Conservation (phyloP, 2,797 vertebrate species). For the Gymnocypris eckloni region DNA sequence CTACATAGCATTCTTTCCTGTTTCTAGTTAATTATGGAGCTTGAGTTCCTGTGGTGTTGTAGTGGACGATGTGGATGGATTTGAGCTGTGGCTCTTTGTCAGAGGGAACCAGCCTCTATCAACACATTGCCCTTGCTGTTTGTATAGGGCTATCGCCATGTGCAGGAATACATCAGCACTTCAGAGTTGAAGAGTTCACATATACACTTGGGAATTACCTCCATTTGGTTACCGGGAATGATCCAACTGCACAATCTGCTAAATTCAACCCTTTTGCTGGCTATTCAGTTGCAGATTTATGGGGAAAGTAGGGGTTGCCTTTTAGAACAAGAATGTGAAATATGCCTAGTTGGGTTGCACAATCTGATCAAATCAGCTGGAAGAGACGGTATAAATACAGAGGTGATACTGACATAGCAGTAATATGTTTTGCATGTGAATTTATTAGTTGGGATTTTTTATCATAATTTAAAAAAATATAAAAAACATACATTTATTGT, state of each 20-base stretch:
- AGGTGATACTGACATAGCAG: neutral
- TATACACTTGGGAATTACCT: constrained; percentile 60
- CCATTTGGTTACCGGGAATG: constrained; percentile 42
- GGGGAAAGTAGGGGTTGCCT: neutral
- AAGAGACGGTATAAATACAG: neutral
- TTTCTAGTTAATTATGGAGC: constrained; percentile 16
- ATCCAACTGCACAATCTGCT: constrained; percentile 4
- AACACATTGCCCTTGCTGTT: constrained; percentile 62
- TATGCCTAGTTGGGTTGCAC: neutral
- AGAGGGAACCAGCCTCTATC: constrained; percentile 66
- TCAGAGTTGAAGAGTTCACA: constrained; percentile 75
- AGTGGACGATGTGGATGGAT: constrained; percentile 51
- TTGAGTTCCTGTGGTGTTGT: constrained; percentile 22
- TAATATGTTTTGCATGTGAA: neutral
- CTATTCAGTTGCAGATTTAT: constrained; percentile 7
- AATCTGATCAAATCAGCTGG: neutral
- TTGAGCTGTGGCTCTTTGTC: constrained; percentile 69
- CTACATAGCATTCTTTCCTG: neutral
- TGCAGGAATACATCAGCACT: constrained; percentile 16
- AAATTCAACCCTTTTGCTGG: neutral
- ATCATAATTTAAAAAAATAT: neutral
- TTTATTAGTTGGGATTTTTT: neutral
- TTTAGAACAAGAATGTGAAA: constrained; percentile 2
- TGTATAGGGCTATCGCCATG: constrained; percentile 32
- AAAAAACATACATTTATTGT: neutral